Conservation (phyloP, 92 coral and sea anemone species). For the Actinernus sp. region DNA sequence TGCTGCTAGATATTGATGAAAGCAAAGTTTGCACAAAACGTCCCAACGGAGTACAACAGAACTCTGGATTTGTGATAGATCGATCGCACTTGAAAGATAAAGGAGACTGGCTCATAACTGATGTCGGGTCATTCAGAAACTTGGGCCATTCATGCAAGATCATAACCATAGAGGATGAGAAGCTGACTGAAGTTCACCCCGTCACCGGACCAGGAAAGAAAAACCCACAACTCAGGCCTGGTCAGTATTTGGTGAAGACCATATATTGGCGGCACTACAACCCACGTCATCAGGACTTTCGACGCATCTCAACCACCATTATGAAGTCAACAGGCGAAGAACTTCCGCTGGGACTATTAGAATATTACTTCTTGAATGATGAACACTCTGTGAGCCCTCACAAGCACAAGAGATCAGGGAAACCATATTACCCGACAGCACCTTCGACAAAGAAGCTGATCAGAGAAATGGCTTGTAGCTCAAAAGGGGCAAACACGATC, state of each 20-base stretch:
- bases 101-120: slow-evolving; percentile 50
- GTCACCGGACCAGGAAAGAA: too few relatives aligned
- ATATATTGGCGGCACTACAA: slow-evolving; percentile 11
- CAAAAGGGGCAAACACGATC: slow-evolving; percentile 23
- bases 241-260: slow-evolving; percentile 14
- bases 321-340: neutral
- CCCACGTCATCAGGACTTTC: slow-evolving; percentile 7
- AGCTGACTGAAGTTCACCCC: too few relatives aligned
- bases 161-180: too few relatives aligned
- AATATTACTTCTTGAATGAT: slow-evolving; percentile 39
- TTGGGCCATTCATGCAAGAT: too few relatives aligned
- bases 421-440: slow-evolving; percentile 18
- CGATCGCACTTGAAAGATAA: slow-evolving; percentile 37
- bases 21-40: slow-evolving; percentile 28
- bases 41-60: slow-evolving; percentile 23
- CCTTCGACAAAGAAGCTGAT: slow-evolving; percentile 15
- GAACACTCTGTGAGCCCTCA: slow-evolving; percentile 46
- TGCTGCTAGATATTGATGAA: slow-evolving; percentile 36
- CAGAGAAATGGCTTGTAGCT: slow-evolving; percentile 6
- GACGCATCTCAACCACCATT: slow-evolving; percentile 5
- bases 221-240: neutral
- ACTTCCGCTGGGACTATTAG: slow-evolving; percentile 23
- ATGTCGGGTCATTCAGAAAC: slow-evolving; percentile 57
- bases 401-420: slow-evolving; percentile 41
- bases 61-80: slow-evolving; percentile 27